Evolutionary conservation across 2,113 vertebrate genomes (phyloP), one percentile per base, ranked within the genome.

Genomic region (Ageneiosus marmoratus): DNA sequence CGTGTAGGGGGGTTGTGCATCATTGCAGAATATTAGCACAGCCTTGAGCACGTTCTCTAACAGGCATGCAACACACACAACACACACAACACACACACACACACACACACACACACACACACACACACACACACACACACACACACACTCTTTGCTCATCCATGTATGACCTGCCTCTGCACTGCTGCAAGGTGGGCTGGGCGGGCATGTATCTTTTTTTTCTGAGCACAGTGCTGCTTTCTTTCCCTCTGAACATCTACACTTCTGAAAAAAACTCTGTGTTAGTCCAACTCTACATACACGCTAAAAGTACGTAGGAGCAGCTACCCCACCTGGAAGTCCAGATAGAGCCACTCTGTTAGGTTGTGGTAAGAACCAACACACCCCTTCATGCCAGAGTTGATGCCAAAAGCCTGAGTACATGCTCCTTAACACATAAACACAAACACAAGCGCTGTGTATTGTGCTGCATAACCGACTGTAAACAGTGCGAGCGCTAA

Each of bases 141-240:
- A 48, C 46, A 50, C 46, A 29, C 70, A 32, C 5, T 51, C 62
- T 41, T 60, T 84, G 82, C 77, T 87, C 83, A 84, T 84, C 82
- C 86, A 80, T 79, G 82, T 79, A 69, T 84, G 82, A 87, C 86
- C 83, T 78, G 82, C 79, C 86, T 86, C 86, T 81, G 82, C 82
- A 81, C 82, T 84, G 79, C 82, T 87, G 82, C 83, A 86, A 83
- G 82, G 62, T 63, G 63, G 85, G 81, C 77, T 83, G 79, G 50
- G 63, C 65, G 48, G 76, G 76, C 83, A 80, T 86, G 75, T 50
- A 70, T 46, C 67, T 70, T 69, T 83, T 85, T 83, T 79, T 80
- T 81, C 77, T 63, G 73, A 84, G 48, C 77, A n/a, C 67, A 70
- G 22, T 55, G 55, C 78, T 65, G 81, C 37, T 70, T 67, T 44